phyloP scores from a whole-genome alignment of 2,113 vertebrate species.

The Epinephelus fuscoguttatus region DNA sequence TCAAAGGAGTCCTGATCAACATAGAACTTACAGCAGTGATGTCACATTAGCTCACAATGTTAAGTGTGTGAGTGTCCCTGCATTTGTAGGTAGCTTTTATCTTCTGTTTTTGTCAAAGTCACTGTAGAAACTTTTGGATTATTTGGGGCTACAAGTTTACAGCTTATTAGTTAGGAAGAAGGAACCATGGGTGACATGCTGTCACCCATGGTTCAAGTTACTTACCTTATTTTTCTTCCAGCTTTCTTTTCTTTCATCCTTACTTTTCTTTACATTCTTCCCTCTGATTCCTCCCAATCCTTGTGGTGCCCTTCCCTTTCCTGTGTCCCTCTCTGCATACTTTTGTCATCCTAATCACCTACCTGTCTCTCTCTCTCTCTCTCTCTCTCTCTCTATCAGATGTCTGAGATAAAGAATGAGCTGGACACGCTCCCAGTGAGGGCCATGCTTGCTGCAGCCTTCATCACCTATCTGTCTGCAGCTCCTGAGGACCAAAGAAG shows the following conservation, averaged over 20 bases:
- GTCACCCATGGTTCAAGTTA: not conserved
- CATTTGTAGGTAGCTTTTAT: not conserved
- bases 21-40: constrained; percentile 20
- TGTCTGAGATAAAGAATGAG: constrained; percentile 94
- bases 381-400: constrained; percentile 81
- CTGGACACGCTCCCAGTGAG: constrained; percentile 91
- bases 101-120: not conserved
- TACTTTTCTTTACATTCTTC: not conserved
- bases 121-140: not conserved
- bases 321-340: not conserved
- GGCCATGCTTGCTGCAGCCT: constrained; percentile 93
- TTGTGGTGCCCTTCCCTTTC: not conserved
- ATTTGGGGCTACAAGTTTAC: not conserved
- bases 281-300: not conserved
- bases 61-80: not conserved
- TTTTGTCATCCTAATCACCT: not conserved
- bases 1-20: constrained; percentile 26
- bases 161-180: not conserved
- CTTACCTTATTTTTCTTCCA: not conserved
- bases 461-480: constrained; percentile 96
- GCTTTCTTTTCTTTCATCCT: constrained; percentile 11
- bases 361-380: constrained; percentile 40
- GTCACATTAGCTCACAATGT: not conserved
- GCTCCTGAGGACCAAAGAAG: constrained; percentile 92
- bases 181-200: not conserved